These are phyloP conservation scores for Pecten maximus DNA, from an alignment of 2,888 invertebrate species.

Conservation along the genomic window DNA sequence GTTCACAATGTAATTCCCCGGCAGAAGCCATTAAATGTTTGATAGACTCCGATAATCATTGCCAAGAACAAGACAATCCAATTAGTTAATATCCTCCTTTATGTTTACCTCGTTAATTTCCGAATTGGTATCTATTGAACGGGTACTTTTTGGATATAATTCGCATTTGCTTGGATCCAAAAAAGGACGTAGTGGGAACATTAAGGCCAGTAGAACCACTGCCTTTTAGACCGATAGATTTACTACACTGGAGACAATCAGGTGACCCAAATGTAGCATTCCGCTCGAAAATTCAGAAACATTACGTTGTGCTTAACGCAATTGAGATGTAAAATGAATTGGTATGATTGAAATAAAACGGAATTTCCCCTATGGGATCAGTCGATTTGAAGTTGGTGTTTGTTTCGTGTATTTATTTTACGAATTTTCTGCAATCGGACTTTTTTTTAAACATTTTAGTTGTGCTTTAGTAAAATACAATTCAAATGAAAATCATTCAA, in stretches of 20 bases:
- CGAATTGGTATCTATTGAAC: not conserved
- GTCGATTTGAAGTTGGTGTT: not conserved
- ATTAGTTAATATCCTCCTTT: not conserved
- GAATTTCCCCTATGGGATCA: not conserved
- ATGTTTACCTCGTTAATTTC: not conserved
- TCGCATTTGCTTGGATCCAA: too few relatives aligned
- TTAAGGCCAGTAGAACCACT: too few relatives aligned
- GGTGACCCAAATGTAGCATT: too few relatives aligned
- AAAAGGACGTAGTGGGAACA: too few relatives aligned
- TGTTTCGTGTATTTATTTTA: too few relatives aligned
- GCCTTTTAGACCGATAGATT: too few relatives aligned
- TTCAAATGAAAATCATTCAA: not conserved
- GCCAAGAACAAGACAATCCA: not conserved
- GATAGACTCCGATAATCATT: not conserved
- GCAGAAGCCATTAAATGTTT: not conserved
- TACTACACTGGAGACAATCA: too few relatives aligned
- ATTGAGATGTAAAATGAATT: too few relatives aligned
- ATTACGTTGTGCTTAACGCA: too few relatives aligned
- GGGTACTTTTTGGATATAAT: too few relatives aligned
- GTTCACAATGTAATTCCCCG: not conserved
- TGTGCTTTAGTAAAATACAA: not conserved
- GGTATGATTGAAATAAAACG: too few relatives aligned
- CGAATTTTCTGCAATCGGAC: not conserved
- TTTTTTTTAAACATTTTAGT: not conserved
- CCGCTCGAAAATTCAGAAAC: too few relatives aligned